Base-by-base conservation (phyloP, 2,113 vertebrate genomes). In the Megatriorchis doriae region DNA sequence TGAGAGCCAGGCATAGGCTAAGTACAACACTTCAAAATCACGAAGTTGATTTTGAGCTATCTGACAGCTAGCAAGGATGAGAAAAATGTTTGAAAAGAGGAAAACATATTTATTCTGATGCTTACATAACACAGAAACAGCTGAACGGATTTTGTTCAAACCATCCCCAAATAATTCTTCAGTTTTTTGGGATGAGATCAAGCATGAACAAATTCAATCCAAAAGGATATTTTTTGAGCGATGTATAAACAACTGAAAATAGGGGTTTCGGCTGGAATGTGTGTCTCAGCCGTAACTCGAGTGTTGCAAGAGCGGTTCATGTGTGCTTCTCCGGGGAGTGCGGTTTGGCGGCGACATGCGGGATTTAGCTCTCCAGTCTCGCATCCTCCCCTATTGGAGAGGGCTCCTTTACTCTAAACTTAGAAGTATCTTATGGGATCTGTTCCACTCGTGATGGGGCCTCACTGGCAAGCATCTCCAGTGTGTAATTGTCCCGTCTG, bases 51-150 rank as follows among this genome's bases (percentile, higher is more conserved):
- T 93, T 94, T 93, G 91, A 97, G 89, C 26, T 91, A 81, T 97
- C 84, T 96, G 89, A 96, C 89, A 94, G 79, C 71, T 70, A 91
- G 79, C 0, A 19, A 95, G 74, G 78, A 97, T 68, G 92, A 94
- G 70, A 83, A 94, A 94, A 82, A 93, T 58, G 66, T 82, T 89
- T 83, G 81, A 93, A 93, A 90, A 96, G 92, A 90, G 84, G 84
- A 95, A 96, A 96, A 95, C 87, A 95, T 95, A 96, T 97, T 97
- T 97, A 91, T 97, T 82, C 93, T 80, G 66, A 48, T 95, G 95
- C 96, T 97, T 96, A 97, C 97, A 97, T 97, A 97, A 95, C 94
- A 87, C 89, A 95, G 95, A 89, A 97, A 97, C 93, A 96, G 95
- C 88, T 78, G 7, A 96, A 96, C 84, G 12, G 95, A 79, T 91